Base-by-base conservation (phyloP, 2,113 vertebrate genomes). In the Pluvialis apricaria region DNA sequence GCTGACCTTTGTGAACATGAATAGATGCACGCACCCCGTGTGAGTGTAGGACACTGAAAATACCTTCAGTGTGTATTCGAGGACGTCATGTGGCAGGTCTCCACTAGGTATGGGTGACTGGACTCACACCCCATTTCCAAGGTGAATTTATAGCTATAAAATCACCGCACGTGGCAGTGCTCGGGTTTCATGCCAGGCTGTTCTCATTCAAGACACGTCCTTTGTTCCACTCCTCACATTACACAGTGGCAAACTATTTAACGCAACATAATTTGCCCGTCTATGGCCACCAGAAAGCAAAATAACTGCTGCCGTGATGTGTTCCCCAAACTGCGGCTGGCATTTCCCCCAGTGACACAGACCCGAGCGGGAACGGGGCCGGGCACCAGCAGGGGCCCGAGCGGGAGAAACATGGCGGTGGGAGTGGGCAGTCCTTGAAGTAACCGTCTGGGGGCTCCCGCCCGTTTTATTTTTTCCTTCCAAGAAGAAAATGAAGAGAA, bases 191-290 rank as follows among this genome's bases (percentile, higher is more conserved):
- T 14, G 42, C 28, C 6, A 34, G 10, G 32, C 58, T 45, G n/a
- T 68, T 90, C n/a, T 65, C n/a, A 60, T 51, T 66, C 15, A 25
- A 28, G 5, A 25, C 6, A 4, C 2, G 19, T 25, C 42, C 13
- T 60, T 85, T 38, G 0, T 21, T 77, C 29, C 25, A 7, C 34
- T 40, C 58, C 31, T 72, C 28, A 4, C 1, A 0, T 49, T 58
- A 51, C 10, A 45, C 26, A 6, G 19, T 18, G 38, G 22, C 32
- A 51, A 79, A 19, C 28, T 66, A 12, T 68, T 64, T 69, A 61
- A 82, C 0, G 1, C 2, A 5, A 13, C 0, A 0, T 10, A 5
- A 20, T 36, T 71, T 68, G 36, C 25, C 18, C 5, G 5, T 17
- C 14, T 36, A 10, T 7, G 31, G 29, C 24, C 64, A 38, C 25